Base-by-base conservation (phyloP, 1,140 invertebrate genomes). In the Pygmarrhopalites habei region DNA sequence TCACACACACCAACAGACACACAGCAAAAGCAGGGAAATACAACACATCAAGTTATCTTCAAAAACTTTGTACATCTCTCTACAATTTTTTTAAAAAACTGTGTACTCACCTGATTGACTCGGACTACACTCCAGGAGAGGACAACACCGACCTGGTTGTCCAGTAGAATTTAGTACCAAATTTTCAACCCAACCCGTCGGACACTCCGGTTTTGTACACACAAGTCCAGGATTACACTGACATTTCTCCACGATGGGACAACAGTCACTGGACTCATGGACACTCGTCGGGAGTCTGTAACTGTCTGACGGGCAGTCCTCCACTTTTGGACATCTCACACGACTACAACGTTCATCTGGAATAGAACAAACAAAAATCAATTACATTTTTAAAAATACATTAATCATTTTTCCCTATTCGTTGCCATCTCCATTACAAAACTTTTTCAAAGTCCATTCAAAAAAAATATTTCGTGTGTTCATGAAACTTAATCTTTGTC, bases 61-160 rank as follows among this genome's bases (percentile, higher is more conserved):
- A 35, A 35, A 35, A 35, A 35, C 15, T 35, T 35, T 35, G 5
- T 35, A 5, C 32, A 35, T 15, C 15, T 35, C 15, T 35, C 5
- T 35, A 35, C 32, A 35, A 7, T 35, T 35, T 35, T 35, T 35
- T 7, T 35, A 15, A 35, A 15, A 35, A 35, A 35, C 32, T 35
- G 5, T 47, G 5, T 47, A 10, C 23, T 53, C 28, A 53, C 51
- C 51, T 7, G 28, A 25, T 14, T 53, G 51, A 14, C 28, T 26
- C 3, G 35, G 53, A 23, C 53, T 56, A 51, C 75, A 76, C 59
- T 73, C 62, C 62, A 67, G 72, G 7, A 72, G 49, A 23, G 73
- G 69, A 64, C 75, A 76, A 61, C 75, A 76, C 4, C 69, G 49
- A 2, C 74, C 75, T 25, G 75, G 75, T 46, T 72, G 66, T 15